Evolutionary conservation across 1,140 invertebrate genomes (phyloP).

Genomic region (Hypsibius dujardini): DNA sequence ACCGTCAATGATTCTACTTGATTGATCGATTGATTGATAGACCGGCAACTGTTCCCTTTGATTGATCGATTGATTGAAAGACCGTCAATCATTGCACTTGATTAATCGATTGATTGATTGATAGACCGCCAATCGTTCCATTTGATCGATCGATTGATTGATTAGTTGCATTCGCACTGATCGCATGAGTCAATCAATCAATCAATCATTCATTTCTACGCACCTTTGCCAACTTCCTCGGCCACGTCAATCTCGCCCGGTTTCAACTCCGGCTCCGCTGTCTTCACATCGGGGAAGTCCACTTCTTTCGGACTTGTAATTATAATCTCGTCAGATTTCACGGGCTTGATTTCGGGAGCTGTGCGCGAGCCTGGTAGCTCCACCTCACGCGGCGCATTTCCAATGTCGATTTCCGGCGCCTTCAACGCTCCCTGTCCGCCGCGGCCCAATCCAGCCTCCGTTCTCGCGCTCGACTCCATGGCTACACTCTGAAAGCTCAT

Average conservation of each 20-base stretch:
- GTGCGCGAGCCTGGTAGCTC: neutral
- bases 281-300: neutral
- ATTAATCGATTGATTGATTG: too few relatives aligned
- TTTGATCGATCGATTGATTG: too few relatives aligned
- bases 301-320: neutral
- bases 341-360: neutral
- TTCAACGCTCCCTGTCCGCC: neutral
- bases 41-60: too few relatives aligned
- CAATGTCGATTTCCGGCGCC: conserved; percentile 1
- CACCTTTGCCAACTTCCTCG: neutral
- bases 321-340: neutral
- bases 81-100: too few relatives aligned
- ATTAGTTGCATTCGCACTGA: too few relatives aligned
- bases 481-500: neutral
- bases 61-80: too few relatives aligned
- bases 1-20: too few relatives aligned
- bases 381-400: neutral
- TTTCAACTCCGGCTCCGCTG: neutral
- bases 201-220: too few relatives aligned
- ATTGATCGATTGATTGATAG: too few relatives aligned
- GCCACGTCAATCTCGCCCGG: neutral
- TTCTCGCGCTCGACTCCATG: neutral
- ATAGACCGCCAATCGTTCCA: too few relatives aligned
- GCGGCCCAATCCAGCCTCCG: neutral
- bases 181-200: too few relatives aligned